Conservation (phyloP, 2,113 vertebrate genomes). For the Zootoca vivipara region DNA sequence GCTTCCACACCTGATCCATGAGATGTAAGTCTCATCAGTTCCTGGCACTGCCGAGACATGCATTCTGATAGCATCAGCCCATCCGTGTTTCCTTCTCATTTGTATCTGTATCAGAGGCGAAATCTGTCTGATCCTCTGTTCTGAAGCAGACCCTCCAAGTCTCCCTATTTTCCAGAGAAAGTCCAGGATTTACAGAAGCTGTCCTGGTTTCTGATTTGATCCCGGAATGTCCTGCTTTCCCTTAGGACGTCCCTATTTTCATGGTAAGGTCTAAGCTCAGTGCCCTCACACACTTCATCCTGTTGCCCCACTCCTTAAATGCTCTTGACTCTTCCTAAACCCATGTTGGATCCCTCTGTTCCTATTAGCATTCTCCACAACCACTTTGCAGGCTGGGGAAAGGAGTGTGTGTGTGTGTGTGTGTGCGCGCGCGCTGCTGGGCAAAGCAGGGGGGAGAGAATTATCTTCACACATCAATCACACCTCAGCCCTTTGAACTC, state of each 20-base stretch:
- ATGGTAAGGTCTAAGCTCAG: background rate
- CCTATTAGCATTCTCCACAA: background rate
- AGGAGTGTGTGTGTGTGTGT: rapidly evolving
- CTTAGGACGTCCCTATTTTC: too few relatives aligned
- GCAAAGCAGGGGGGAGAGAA: background rate
- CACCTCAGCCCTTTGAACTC: constrained; percentile 10
- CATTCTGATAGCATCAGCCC: background rate
- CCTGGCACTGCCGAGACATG: too few relatives aligned
- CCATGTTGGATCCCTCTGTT: background rate
- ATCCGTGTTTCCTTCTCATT: background rate
- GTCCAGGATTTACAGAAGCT: too few relatives aligned
- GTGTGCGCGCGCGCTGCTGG: background rate
- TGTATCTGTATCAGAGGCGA: background rate
- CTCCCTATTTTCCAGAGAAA: too few relatives aligned
- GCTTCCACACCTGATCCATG: background rate
- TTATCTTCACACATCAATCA: constrained; percentile 24
- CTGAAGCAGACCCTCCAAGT: background rate
- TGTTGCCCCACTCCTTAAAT: background rate
- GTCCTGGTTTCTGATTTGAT: too few relatives aligned
- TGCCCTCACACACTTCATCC: background rate
- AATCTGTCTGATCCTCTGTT: background rate
- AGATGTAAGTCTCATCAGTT: background rate
- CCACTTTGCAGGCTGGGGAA: background rate
- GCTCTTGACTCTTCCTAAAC: background rate
- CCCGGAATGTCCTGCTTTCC: too few relatives aligned